A percentile compares a stretch with the other conserved stretches of the same genome.
phyloP scores from a whole-genome alignment of 2,797 vertebrate genomes.

The Gymnoscopelus microlampas region DNA sequence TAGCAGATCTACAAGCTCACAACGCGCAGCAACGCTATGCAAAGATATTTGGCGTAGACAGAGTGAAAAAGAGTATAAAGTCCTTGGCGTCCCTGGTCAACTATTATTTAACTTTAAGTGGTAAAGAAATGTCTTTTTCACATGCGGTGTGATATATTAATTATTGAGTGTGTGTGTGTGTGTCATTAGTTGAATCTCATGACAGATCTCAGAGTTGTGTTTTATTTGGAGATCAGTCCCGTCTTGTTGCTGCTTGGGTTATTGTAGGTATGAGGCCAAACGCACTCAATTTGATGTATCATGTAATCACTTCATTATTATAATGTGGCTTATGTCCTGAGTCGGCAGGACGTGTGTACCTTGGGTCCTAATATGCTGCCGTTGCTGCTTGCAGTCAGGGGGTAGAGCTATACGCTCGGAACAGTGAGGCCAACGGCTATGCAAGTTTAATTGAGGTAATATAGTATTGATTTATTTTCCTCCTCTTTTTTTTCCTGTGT shows the following conservation, averaged over 20 bases:
- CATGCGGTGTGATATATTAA: neutral
- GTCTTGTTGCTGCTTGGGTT: neutral
- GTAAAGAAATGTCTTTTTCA: neutral
- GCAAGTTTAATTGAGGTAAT: conserved; percentile 72
- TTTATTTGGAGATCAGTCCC: conserved; percentile 10
- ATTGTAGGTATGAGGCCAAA: conserved; percentile 5
- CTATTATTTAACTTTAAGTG: neutral
- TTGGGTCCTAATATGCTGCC: conserved; percentile 5
- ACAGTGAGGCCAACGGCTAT: conserved; percentile 32
- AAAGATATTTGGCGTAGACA: no score
- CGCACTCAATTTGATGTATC: conserved; percentile 1
- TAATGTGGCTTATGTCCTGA: neutral
- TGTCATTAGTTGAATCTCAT: neutral
- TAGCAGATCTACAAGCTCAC: no score
- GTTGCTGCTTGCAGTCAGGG: conserved; percentile 8
- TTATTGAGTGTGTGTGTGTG: no score
- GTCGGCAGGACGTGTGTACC: conserved; percentile 18
- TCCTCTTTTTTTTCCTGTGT: no score
- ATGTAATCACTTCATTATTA: conserved; percentile 8
- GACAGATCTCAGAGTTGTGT: neutral
- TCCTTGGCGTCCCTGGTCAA: no score
- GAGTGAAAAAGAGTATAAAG: no score
- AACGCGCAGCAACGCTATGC: no score
- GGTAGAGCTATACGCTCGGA: conserved; percentile 10
- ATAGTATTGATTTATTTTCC: conserved; percentile 71